Conservation (phyloP, 2,888 invertebrate genomes). For the Galerucella nymphaeae region DNA sequence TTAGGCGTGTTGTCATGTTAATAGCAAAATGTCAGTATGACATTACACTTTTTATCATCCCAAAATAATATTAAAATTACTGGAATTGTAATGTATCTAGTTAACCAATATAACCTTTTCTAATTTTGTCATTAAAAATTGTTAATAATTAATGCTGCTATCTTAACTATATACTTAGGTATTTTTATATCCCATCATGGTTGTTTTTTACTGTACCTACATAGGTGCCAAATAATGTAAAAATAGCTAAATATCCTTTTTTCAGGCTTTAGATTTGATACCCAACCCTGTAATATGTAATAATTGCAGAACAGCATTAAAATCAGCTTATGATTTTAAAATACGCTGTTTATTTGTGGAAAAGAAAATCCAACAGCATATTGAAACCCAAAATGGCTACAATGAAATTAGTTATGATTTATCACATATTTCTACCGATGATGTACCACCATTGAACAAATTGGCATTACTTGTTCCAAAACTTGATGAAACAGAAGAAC, state of each 20-base stretch:
- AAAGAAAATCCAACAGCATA: slow-evolving; percentile 53
- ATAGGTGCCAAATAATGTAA: no score
- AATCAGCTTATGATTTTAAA: slow-evolving; percentile 54
- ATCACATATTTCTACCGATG: slow-evolving; percentile 44
- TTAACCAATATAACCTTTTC: no score
- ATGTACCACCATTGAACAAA: slow-evolving; percentile 43
- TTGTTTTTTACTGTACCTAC: no score
- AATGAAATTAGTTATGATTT: slow-evolving; percentile 46
- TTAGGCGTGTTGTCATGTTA: slow-evolving; percentile 15
- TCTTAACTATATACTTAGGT: no score
- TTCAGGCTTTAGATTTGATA: slow-evolving; percentile 53
- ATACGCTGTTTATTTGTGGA: slow-evolving; percentile 53
- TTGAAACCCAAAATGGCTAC: slow-evolving; percentile 48
- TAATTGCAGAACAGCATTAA: slow-evolving; percentile 50
- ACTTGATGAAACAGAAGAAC: slow-evolving; percentile 33
- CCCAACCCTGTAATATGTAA: slow-evolving; percentile 55
- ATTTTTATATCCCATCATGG: no score
- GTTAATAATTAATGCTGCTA: no score
- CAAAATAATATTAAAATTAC: neutral
- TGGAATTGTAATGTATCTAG: neutral
- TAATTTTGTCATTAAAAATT: no score
- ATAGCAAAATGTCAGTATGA: slow-evolving; percentile 21
- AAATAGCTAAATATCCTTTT: no score
- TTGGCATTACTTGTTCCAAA: slow-evolving; percentile 24
- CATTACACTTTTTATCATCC: neutral